phyloP scores from a whole-genome alignment of 2,113 vertebrate genomes.

The Laticauda laticaudata region DNA sequence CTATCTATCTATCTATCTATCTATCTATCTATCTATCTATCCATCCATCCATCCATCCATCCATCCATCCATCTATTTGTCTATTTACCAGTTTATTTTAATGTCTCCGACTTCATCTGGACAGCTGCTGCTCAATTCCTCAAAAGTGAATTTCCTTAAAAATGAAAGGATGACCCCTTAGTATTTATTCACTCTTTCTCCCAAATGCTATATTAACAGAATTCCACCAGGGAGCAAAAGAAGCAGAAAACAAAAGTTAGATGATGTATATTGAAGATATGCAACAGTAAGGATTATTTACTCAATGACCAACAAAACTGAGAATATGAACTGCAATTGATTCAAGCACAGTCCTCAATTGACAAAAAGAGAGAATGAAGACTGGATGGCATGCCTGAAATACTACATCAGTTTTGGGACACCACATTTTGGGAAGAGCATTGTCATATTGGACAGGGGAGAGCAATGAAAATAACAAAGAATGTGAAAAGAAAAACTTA shows the following conservation, averaged over 20 bases:
- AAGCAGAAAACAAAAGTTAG: background rate
- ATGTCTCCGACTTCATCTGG: background rate
- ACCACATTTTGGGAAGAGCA: background rate
- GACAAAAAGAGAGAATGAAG: background rate
- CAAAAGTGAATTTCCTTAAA: background rate
- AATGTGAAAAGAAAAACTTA: background rate
- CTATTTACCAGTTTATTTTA: background rate
- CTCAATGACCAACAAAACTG: background rate
- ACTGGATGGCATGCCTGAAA: background rate
- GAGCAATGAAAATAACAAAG: background rate
- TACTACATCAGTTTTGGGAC: background rate
- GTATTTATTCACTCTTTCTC: background rate
- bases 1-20: no score
- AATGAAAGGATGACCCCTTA: background rate
- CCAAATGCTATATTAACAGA: background rate
- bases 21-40: no score
- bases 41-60: no score
- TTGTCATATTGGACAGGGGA: background rate
- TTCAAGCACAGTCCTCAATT: background rate
- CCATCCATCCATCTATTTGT: no score
- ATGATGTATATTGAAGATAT: background rate
- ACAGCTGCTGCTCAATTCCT: background rate
- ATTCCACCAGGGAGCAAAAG: background rate
- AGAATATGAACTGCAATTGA: background rate
- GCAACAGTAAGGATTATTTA: background rate